A percentile compares a stretch with the other conserved stretches of the same genome.
These are phyloP conservation scores for Drosophila truncata DNA, from an alignment of 1,140 invertebrate species.

Conservation along the genomic window DNA sequence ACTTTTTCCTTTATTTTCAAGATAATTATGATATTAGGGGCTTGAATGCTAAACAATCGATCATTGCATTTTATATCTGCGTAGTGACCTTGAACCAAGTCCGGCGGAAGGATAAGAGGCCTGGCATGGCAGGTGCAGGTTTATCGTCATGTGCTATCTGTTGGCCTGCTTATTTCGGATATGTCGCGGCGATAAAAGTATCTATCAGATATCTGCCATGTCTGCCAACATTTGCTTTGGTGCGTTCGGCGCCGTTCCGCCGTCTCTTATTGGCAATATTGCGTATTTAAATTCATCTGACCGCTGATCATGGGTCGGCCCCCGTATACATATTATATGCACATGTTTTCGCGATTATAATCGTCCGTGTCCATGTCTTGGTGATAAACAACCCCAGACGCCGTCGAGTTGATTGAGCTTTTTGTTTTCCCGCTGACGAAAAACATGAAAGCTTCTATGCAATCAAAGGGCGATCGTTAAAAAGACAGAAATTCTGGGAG, in stretches of 20 bases:
- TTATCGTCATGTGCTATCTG: conserved; percentile 15
- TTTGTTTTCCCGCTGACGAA: conserved; percentile 28
- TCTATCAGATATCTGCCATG: conserved; percentile 52
- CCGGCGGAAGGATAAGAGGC: conserved; percentile 24
- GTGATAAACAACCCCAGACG: conserved; percentile 67
- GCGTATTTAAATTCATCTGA: conserved; percentile 74
- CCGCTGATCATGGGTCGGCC: conserved; percentile 34
- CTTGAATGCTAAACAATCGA: background rate
- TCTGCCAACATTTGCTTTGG: conserved; percentile 28
- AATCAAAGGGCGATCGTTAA: conserved; percentile 22
- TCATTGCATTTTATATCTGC: background rate
- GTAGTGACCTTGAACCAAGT: conserved; percentile 45
- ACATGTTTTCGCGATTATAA: conserved; percentile 23
- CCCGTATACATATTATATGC: conserved; percentile 12
- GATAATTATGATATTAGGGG: background rate
- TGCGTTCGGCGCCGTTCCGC: conserved; percentile 54
- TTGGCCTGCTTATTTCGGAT: conserved; percentile 23
- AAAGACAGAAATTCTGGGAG: background rate
- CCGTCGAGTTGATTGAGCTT: conserved; percentile 44
- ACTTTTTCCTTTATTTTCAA: background rate
- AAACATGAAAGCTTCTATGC: conserved; percentile 33
- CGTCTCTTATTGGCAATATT: conserved; percentile 62
- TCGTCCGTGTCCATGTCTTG: conserved; percentile 34
- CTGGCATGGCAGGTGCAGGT: conserved; percentile 9
- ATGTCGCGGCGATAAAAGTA: conserved; percentile 48